A percentile compares a stretch with the other conserved stretches of the same genome.
Conservation (phyloP, 2,113 vertebrate genomes). For the Thunnus maccoyii region DNA sequence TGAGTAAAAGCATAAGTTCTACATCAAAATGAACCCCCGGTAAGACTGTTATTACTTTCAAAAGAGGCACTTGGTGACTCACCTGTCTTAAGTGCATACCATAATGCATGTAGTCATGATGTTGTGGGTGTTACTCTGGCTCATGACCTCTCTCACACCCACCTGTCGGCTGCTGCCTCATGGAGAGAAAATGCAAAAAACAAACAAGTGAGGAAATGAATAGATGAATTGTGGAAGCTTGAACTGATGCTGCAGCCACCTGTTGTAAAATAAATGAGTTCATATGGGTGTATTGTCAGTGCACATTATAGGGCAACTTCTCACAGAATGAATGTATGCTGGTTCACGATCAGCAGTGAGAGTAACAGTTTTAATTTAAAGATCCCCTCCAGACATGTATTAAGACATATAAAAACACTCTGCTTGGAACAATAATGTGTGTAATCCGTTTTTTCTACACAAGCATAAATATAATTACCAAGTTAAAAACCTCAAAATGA, state of each 20-base stretch:
- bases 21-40: conserved; percentile 23
- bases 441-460: too few relatives aligned
- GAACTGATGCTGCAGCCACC: not conserved
- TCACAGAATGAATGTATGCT: too few relatives aligned
- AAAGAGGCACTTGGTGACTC: conserved; percentile 62
- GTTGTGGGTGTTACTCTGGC: conserved; percentile 32
- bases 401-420: too few relatives aligned
- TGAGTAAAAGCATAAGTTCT: conserved; percentile 35
- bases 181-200: conserved; percentile 1
- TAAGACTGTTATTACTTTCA: conserved; percentile 30
- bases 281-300: too few relatives aligned
- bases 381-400: too few relatives aligned
- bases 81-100: conserved; percentile 55
- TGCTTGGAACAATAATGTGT: too few relatives aligned
- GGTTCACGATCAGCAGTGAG: too few relatives aligned
- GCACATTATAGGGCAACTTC: too few relatives aligned
- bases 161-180: conserved; percentile 18
- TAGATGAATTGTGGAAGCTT: not conserved
- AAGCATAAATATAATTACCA: too few relatives aligned
- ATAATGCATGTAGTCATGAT: conserved; percentile 55
- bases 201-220: not conserved
- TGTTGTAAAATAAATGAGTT: too few relatives aligned
- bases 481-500: too few relatives aligned
- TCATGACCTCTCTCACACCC: conserved; percentile 24
- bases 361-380: too few relatives aligned